Evolutionary conservation across 2,113 vertebrate genomes (phyloP).

Genomic region (Mus spicilegus): DNA sequence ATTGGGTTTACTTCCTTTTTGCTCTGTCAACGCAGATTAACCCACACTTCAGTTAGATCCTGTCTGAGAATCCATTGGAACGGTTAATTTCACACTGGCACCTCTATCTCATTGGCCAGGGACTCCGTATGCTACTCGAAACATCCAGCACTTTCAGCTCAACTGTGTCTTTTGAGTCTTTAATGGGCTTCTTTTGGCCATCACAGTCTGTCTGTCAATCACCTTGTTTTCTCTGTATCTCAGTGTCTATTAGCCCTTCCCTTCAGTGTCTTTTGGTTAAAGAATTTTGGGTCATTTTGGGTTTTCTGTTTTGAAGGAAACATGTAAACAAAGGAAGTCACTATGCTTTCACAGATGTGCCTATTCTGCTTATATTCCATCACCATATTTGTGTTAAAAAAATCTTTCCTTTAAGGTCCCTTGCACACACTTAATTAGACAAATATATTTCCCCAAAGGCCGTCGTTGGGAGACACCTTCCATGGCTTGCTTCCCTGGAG

Average conservation of each 20-base stretch:
- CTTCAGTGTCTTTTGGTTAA: neutral
- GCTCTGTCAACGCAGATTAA: constrained; percentile 87
- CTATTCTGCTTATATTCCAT: neutral
- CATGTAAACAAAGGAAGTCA: neutral
- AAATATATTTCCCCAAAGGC: neutral
- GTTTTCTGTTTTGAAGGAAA: constrained; percentile 27
- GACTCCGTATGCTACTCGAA: neutral
- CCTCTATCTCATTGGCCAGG: neutral
- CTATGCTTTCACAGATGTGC: neutral
- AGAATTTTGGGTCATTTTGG: neutral
- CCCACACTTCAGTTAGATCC: constrained; percentile 46
- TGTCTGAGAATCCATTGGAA: neutral
- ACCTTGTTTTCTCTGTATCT: neutral
- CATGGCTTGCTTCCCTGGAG: neutral
- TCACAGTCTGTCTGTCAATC: neutral
- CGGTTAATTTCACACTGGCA: neutral
- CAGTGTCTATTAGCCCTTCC: neutral
- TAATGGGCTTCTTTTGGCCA: constrained; percentile 23
- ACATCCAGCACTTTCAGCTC: neutral
- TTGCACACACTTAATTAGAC: constrained; percentile 14
- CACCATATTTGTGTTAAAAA: constrained; percentile 12
- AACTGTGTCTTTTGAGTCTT: neutral
- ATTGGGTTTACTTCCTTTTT: constrained; percentile 84
- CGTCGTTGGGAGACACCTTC: neutral
- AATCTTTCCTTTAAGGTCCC: neutral